phyloP scores from a whole-genome alignment of 1,140 invertebrate genomes.

The Macrosteles quadrilineatus region DNA sequence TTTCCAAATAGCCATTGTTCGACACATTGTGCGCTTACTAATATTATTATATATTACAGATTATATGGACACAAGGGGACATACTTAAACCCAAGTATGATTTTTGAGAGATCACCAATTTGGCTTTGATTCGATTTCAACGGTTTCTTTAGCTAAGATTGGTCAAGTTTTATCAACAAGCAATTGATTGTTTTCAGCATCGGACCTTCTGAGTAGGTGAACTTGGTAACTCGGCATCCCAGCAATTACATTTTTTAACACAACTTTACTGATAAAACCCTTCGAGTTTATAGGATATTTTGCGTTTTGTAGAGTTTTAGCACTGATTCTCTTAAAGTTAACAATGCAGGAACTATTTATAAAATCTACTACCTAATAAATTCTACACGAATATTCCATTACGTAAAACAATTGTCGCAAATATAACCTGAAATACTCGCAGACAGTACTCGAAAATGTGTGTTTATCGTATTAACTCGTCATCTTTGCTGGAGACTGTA shows the following conservation, averaged over 20 bases:
- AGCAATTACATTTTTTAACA: background rate
- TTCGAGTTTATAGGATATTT: background rate
- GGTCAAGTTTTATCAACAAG: no score
- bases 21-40: no score
- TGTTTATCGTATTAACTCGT: background rate
- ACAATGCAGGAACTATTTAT: background rate
- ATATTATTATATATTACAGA: no score
- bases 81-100: no score
- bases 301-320: background rate
- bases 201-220: no score
- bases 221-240: no score
- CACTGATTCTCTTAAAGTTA: background rate
- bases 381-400: background rate
- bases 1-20: no score
- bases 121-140: no score
- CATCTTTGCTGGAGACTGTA: background rate
- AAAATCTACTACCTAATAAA: background rate
- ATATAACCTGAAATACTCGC: background rate
- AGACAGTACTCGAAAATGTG: background rate
- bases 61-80: no score
- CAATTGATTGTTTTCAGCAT: no score
- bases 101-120: no score
- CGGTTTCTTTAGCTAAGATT: no score
- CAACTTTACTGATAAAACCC: background rate
- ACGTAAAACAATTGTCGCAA: background rate